Percentiles rank a stretch among this genome's conserved stretches.
Conservation (phyloP, 2,797 vertebrate genomes). For the Chloroceryle inda region DNA sequence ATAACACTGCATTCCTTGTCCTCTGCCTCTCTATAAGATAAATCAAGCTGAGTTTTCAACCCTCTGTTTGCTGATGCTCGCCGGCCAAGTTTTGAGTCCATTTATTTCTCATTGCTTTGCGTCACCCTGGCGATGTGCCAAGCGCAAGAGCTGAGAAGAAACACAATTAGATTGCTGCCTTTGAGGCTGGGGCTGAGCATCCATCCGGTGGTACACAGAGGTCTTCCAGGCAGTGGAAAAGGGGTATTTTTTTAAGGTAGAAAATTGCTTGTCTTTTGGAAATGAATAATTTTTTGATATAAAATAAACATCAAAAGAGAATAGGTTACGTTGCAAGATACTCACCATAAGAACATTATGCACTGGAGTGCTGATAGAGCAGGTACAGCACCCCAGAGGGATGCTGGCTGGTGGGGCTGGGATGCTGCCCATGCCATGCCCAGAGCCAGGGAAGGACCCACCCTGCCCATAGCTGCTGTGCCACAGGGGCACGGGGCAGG, state of each 20-base stretch:
- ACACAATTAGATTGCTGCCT: not conserved
- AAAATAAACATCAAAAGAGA: not conserved
- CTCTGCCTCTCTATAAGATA: constrained; percentile 42
- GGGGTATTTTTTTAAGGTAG: not conserved
- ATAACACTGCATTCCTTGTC: not conserved
- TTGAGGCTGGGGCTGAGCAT: not conserved
- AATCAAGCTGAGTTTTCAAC: constrained; percentile 49
- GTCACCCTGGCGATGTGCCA: not conserved
- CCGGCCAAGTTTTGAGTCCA: constrained; percentile 39
- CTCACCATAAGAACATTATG: not conserved
- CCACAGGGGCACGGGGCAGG: accelerated
- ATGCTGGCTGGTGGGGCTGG: not conserved
- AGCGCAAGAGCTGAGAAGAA: not conserved
- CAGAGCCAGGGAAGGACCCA: not conserved
- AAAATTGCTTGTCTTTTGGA: not conserved
- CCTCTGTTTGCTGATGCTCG: constrained; percentile 31
- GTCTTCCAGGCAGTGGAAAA: not conserved
- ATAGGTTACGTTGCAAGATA: not conserved
- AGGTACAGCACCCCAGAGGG: not conserved
- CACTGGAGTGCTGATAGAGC: not conserved
- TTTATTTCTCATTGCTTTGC: constrained; percentile 54
- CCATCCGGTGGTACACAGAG: not conserved
- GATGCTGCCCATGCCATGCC: not conserved
- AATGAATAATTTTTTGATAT: not conserved
- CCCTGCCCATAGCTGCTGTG: not conserved